Evolutionary conservation across 1,140 invertebrate species (phyloP).

Genomic region (Chionoecetes opilio): DNA sequence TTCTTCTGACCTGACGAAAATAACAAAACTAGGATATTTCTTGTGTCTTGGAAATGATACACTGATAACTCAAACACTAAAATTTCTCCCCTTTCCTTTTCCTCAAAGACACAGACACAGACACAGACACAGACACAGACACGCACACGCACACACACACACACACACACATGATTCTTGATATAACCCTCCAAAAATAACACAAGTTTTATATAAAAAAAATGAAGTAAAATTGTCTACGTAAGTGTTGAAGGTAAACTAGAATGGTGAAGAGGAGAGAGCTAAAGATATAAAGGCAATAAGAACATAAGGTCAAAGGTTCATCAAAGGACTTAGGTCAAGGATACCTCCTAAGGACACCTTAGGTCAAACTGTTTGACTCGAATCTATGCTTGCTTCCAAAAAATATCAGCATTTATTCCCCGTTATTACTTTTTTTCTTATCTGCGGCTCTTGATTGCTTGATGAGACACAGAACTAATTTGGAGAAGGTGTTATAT

Average conservation of each 20-base stretch:
- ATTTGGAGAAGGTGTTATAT: no score
- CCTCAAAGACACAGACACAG: slow-evolving; percentile 39
- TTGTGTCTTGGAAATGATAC: neutral
- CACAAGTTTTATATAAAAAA: neutral
- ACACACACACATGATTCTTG: neutral
- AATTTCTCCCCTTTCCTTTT: no score
- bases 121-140: slow-evolving; percentile 6
- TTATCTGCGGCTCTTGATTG: no score
- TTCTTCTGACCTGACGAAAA: neutral
- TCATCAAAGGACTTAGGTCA: no score
- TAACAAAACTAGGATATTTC: neutral
- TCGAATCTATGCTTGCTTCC: no score
- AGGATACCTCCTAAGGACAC: no score
- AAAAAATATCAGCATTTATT: no score
- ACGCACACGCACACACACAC: neutral
- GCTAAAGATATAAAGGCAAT: neutral
- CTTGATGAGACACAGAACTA: no score
- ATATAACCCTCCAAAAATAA: neutral
- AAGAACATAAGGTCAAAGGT: no score
- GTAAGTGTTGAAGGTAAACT: neutral
- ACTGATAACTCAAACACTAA: neutral
- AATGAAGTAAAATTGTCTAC: neutral
- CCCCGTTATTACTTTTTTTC: no score
- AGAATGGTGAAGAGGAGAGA: neutral
- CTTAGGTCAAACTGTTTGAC: no score